Base-by-base conservation (phyloP, 2,797 vertebrate species). In the Manis javanica region DNA sequence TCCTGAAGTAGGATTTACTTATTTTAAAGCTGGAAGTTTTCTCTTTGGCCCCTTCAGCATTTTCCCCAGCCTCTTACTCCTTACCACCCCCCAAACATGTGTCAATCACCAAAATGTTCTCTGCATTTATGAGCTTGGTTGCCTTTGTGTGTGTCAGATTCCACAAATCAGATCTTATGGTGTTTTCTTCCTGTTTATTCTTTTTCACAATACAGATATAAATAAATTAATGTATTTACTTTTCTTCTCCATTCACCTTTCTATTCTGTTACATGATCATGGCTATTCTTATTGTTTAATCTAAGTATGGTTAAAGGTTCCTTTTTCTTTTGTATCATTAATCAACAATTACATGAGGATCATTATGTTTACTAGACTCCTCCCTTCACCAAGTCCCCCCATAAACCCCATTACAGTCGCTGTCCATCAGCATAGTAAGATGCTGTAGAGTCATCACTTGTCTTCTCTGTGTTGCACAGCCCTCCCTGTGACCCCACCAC, bases 201-300 rank as follows among this genome's bases (percentile, higher is more conserved):
- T 57, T 92, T 86, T 51, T 82, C 19, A 87, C 19, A 46, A 10
- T 66, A 78, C n/a, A 39, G 78, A 74, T 64, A 81, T 21, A 83
- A 84, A 49, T 55, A 85, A 93, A 94, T 53, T 15, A 66, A 66
- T 66, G 72, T 24, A 78, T 29, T 59, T 92, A 86, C 57, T 79
- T 96, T 75, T 66, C 63, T 90, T 87, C 66, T 23, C 15, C 37
- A 88, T 8, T 72, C 24, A 84, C 49, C 72, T 94, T 46, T 51
- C 34, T 75, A 71, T 7, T 69, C 69, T 84, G 16, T 57, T 69
- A 86, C 31, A 34, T 74, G 9, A 84, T 78, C 59, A 42, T 31
- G 53, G 55, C 15, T 64, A 37, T 39, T 89, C 3, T 46, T 55
- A 71, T 69, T 77, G 34, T 69, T 87, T 42, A 66, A 39, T n/a